Evolutionary conservation across 2,888 invertebrate species (phyloP).

Genomic region (Phengaris alcon): DNA sequence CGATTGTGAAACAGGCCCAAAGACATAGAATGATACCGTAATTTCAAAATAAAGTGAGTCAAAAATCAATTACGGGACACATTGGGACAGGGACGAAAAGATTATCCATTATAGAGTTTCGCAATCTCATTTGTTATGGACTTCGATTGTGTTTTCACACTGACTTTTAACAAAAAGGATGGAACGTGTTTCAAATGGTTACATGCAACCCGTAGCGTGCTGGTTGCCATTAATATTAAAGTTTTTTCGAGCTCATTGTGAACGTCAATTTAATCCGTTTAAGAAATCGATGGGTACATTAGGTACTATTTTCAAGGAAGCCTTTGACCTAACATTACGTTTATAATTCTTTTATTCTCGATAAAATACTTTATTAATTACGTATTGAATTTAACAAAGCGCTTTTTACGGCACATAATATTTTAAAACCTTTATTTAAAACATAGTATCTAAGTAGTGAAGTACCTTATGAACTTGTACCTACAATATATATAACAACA

Average conservation of each 20-base stretch:
- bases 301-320: neutral
- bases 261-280: slow-evolving; percentile 20
- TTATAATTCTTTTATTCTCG: neutral
- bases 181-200: slow-evolving; percentile 21
- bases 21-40: neutral
- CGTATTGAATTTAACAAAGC: no score
- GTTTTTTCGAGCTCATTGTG: slow-evolving; percentile 16
- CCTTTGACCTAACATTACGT: neutral
- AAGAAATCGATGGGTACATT: slow-evolving; percentile 2
- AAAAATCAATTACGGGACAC: neutral
- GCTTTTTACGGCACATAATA: no score
- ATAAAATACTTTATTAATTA: neutral
- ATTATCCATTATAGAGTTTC: slow-evolving; percentile 54
- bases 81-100: slow-evolving; percentile 52
- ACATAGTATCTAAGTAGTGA: neutral
- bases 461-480: neutral
- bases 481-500: neutral
- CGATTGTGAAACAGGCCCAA: no score
- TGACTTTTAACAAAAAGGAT: slow-evolving; percentile 26
- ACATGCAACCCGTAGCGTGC: slow-evolving; percentile 27
- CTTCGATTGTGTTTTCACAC: slow-evolving; percentile 40
- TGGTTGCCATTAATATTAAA: slow-evolving; percentile 16
- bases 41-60: neutral
- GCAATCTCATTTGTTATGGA: slow-evolving; percentile 58
- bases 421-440: no score